Base-by-base conservation (phyloP, 2,113 vertebrate genomes). In the Melanerpes formicivorus region DNA sequence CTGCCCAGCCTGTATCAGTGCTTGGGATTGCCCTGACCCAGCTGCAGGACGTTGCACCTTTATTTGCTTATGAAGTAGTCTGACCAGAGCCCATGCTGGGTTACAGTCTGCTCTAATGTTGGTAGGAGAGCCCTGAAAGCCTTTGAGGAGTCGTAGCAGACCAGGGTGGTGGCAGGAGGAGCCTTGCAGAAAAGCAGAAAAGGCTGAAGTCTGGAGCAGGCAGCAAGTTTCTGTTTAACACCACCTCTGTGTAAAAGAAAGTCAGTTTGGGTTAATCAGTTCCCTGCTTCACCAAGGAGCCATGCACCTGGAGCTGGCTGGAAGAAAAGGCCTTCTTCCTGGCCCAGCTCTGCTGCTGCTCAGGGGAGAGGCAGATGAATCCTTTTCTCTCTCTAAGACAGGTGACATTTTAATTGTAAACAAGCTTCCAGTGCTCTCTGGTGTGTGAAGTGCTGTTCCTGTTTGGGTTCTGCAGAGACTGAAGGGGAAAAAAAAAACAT, bases 221-320 rank as follows among this genome's bases (percentile, higher is more conserved):
- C 55, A 44, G 22, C 9, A 1, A 3, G 21, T 46, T 84, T 40
- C 34, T 91, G 21, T 69, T 70, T n/a, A 50, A 70, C 7, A 26
- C 46, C 14, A 29, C 16, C 14, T 55, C 59, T 52, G 12, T 8
- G 32, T 44, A 32, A 78, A 84, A 64, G 13, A 18, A 71, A 71
- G 25, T 16, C 2, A 3, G 29, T 60, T 44, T 52, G 32, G 44
- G 8, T 60, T 56, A 27, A 26, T 59, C 7, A 3, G 13, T 58
- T 85, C 26, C 46, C 26, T 37, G 30, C 37, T 34, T 80, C 34
- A 58, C 50, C 44, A 52, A 52, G 55, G 11, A 73, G 48, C 48
- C 8, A 5, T 6, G 17, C 11, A 30, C 2, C 0, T 16, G 59
- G 16, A 75, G 25, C 65, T 84, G 0, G 0, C 48, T 32, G 32